These are phyloP conservation scores for Tyto alba DNA, from an alignment of 2,113 vertebrate genomes.

Conservation along the genomic window DNA sequence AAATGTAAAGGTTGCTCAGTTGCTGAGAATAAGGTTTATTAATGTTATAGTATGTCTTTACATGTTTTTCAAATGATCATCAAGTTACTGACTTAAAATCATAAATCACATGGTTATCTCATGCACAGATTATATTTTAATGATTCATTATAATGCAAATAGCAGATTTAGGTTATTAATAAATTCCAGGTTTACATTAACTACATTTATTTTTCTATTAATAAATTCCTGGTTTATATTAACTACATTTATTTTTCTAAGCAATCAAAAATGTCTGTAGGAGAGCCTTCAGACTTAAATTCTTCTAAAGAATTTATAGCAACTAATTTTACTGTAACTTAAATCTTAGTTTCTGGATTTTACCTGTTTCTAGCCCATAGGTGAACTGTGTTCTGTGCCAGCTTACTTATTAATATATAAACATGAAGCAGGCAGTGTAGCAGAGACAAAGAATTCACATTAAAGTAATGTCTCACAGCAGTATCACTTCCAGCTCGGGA, in stretches of 20 bases:
- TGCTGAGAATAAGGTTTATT: neutral
- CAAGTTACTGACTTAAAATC: neutral
- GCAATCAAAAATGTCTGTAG: neutral
- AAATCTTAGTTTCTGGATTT: neutral
- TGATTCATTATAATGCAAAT: neutral
- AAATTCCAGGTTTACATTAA: neutral
- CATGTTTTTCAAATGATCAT: neutral
- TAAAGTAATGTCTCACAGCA: neutral
- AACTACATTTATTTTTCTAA: neutral
- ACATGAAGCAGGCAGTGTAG: neutral
- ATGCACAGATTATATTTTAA: neutral
- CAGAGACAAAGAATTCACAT: neutral
- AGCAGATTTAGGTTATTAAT: neutral
- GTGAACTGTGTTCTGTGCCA: neutral
- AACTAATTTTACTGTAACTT: neutral
- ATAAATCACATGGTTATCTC: neutral
- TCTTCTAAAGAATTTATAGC: neutral
- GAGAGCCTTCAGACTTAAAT: neutral
- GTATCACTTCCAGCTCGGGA: neutral
- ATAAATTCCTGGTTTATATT: neutral
- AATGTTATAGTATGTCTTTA: neutral
- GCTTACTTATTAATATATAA: neutral
- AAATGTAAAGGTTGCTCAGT: neutral
- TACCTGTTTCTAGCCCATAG: neutral
- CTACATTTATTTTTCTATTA: neutral